These are phyloP conservation scores for Micrastur ruficollis DNA, from an alignment of 2,797 vertebrate genomes.

Conservation along the genomic window DNA sequence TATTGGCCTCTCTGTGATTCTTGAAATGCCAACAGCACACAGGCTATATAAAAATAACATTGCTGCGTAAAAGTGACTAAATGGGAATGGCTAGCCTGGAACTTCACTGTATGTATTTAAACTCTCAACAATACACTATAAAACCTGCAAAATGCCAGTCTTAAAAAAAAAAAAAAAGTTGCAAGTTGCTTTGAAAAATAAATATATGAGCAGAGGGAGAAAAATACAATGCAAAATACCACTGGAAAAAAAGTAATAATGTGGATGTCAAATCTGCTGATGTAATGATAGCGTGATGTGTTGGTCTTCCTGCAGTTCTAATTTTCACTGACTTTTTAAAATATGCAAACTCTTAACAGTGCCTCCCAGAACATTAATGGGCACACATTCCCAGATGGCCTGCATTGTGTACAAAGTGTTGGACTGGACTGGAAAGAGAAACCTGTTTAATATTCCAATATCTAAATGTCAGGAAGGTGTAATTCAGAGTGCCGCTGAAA, in stretches of 20 bases:
- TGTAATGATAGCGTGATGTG: neutral
- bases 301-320: neutral
- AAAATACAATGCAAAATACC: neutral
- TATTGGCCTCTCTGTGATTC: conserved; percentile 74
- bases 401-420: neutral
- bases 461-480: conserved; percentile 30
- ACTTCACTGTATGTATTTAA: neutral
- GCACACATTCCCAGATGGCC: neutral
- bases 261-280: neutral
- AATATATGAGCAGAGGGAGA: neutral
- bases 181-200: neutral
- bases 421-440: conserved; percentile 16
- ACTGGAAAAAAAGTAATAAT: neutral
- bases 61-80: conserved; percentile 62
- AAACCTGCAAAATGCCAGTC: neutral
- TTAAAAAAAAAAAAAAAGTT: neutral
- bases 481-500: conserved; percentile 25
- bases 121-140: neutral
- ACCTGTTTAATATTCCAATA: conserved; percentile 49
- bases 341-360: neutral
- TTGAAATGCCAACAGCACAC: conserved; percentile 78
- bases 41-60: conserved; percentile 61
- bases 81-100: neutral
- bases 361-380: conserved; percentile 9
- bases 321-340: conserved; percentile 45